Evolutionary conservation across 2,888 invertebrate genomes (phyloP).

Genomic region (Apodemia hepburni): DNA sequence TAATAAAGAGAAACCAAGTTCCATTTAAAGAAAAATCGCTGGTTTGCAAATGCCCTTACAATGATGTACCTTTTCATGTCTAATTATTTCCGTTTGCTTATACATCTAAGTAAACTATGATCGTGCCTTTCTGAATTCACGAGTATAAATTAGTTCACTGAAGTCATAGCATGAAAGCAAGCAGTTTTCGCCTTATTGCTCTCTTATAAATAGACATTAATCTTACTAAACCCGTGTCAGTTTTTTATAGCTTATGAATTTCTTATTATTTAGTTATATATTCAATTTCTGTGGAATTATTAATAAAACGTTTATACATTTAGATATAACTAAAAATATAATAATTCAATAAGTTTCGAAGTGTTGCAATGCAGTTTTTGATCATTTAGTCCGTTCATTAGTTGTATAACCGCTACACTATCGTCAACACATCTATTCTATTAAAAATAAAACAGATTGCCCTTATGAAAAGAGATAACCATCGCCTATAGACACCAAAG

Average conservation of each 20-base stretch:
- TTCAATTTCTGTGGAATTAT: background rate
- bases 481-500: background rate
- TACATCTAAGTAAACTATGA: slow-evolving; percentile 14
- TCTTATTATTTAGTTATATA: background rate
- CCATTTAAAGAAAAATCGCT: background rate
- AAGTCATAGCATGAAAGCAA: slow-evolving; percentile 31
- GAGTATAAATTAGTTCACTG: slow-evolving; percentile 12
- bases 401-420: no score
- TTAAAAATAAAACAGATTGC: background rate
- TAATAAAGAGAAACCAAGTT: background rate
- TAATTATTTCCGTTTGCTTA: slow-evolving; percentile 7
- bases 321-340: background rate
- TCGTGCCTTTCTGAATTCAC: slow-evolving; percentile 19
- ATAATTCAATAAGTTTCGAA: background rate
- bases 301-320: background rate
- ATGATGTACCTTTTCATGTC: background rate
- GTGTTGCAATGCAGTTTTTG: background rate
- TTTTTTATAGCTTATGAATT: background rate
- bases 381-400: no score
- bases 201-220: slow-evolving; percentile 37
- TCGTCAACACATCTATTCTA: no score
- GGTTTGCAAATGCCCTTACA: background rate
- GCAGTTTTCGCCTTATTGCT: slow-evolving; percentile 41
- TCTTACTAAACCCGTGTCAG: slow-evolving; percentile 32
- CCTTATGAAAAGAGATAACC: background rate